Evolutionary conservation across 2,113 vertebrate genomes (phyloP), one percentile per base, ranked within the genome.

Genomic region (Elaphurus davidianus): DNA sequence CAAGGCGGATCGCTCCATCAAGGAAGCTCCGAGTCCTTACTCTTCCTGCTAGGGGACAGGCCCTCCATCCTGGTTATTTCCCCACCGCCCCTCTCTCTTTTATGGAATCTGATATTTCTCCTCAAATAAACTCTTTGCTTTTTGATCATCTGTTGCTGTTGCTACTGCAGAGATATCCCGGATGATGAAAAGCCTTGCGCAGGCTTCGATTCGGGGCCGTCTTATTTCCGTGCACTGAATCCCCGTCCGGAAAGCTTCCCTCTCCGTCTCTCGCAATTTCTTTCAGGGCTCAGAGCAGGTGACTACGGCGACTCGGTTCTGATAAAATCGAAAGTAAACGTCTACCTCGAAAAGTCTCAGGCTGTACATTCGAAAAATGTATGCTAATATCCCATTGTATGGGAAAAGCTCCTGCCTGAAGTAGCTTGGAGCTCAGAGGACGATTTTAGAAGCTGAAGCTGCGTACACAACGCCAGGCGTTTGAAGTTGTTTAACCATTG

Each of bases 401-500:
- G 96, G 97, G 96, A 98, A 98, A 97, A 90, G 94, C 87, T 96
- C 92, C 82, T 60, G 59, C 47, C 78, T 3, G 30, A 87, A 92
- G 92, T 87, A 16, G 83, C 16, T 23, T 82, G 54, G 62, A 92
- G 96, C n/a, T 11, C 6, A 36, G 0, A 83, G 83, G 36, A 43
- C 0, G 9, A 14, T 59, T 14, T 67, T 91, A 96, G 28, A 97
- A 87, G 94, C 91, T 40, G 82, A 82, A 28, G 33, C 74, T 79
- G 4, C 1, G 62, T 21, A 79, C 97, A 50, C 40, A 23, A 84
- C 45, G 74, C 54, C 33, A 0, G 45, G n/a, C 54, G 57, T 98
- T 98, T 97, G 95, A 98, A 98, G 97, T 97, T 98, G 97, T 98
- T 98, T 98, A 98, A 98, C 94, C 86, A 96, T 89, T 98, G 96